Conservation (phyloP, 1,140 invertebrate species). For the Cheumatopsyche charites region DNA sequence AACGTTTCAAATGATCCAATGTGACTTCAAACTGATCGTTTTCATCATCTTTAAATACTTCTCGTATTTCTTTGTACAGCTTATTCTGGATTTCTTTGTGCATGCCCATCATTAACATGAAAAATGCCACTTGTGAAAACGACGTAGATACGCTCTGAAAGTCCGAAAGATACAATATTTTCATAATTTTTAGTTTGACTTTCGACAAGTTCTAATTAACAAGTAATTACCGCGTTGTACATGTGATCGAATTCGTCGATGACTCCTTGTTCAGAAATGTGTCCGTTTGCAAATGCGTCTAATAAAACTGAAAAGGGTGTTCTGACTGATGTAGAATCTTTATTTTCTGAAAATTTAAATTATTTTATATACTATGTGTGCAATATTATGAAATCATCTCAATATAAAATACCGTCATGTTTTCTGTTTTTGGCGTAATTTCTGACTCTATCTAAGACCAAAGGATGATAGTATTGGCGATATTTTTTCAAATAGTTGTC, state of each 20-base stretch:
- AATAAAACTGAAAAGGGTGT: not conserved
- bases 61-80: slow-evolving; percentile 10
- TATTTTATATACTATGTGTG: no score
- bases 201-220: no score
- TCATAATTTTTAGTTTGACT: no score
- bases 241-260: slow-evolving; percentile 3
- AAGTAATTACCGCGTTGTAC: not conserved
- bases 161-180: no score
- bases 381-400: no score
- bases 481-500: not conserved
- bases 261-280: not conserved
- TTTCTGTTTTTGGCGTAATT: not conserved
- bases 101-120: slow-evolving; percentile 29
- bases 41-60: slow-evolving; percentile 13
- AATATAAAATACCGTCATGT: no score
- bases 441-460: not conserved
- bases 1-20: not conserved
- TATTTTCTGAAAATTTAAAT: no score
- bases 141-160: slow-evolving; percentile 14
- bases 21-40: not conserved
- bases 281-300: not conserved
- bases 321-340: no score
- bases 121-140: not conserved
- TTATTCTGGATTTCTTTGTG: slow-evolving; percentile 18
- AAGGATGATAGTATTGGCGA: not conserved